Evolutionary conservation across 1,140 invertebrate species (phyloP), one percentile per base, ranked within the genome.

Genomic region (Metopolophium dirhodum): DNA sequence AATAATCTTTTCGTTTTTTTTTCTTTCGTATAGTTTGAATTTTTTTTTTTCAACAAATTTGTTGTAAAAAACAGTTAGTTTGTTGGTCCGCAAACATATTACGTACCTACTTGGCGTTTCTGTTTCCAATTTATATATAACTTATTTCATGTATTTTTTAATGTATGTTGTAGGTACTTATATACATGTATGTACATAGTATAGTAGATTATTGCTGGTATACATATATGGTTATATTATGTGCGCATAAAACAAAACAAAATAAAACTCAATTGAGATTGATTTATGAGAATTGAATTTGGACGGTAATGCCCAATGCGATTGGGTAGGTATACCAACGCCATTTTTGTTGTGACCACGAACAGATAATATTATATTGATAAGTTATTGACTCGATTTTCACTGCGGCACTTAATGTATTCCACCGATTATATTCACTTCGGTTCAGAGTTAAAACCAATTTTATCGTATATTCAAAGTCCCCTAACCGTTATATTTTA

Each of bases 261-360:
- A 41, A 41, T 41, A 3, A 41, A 41, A 83, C 20, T 41, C 68
- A 7, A 37, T 92, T 23, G 47, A 30, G 83, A 92, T 92, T 51
- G 77, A 51, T 92, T 92, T 83, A 83, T 37, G 47, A 7, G 30
- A 92, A 92, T 92, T 37, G 47, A 47, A 51, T 91, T 91, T 37
- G n/a, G 68, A 77, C 26, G 11, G n/a, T 51, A 35, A 82, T 91
- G 18, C 23, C 7, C 11, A 91, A 91, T 30, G 6, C 90, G 41
- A 83, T 82, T 82, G 61, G 9, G 14, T 35, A 54, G 22, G 20
- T 54, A 54, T 7, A 83, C 30, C 68, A n/a, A 90, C 18, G 23
- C 51, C 20, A 45, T 68, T 90, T 45, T 20, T 68, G 37, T 45
- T 37, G 37, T 41, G 37, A 30, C 45, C 57, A 41, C 2, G 8